A percentile compares a stretch with the other conserved stretches of the same genome.
phyloP scores from a whole-genome alignment of 2,113 vertebrate genomes.

The Scolopax mira region DNA sequence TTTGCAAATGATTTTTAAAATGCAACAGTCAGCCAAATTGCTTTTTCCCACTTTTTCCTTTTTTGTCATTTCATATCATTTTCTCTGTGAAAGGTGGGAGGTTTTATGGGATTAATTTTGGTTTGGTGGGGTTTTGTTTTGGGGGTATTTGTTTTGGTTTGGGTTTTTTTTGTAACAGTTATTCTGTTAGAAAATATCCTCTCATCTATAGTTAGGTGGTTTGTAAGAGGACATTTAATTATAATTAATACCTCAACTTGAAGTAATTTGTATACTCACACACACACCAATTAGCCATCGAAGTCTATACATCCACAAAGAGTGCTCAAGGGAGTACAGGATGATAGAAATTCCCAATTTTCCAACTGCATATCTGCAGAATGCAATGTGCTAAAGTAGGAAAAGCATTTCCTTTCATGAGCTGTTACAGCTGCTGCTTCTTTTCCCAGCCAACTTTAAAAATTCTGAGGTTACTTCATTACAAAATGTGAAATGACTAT shows the following conservation, averaged over 20 bases:
- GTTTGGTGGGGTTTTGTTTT: accelerated
- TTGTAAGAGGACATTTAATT: not conserved
- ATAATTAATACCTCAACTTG: not conserved
- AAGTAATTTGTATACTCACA: not conserved
- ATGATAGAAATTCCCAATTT: not conserved
- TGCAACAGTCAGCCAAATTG: not conserved
- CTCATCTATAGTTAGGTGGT: not conserved
- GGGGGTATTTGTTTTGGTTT: not conserved
- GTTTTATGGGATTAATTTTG: not conserved
- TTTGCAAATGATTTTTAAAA: not conserved
- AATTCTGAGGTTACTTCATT: not conserved
- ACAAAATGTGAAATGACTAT: not conserved
- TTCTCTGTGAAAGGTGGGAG: not conserved
- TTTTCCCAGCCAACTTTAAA: not conserved
- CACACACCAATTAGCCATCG: not conserved
- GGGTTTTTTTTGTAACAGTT: not conserved
- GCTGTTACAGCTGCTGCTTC: not conserved
- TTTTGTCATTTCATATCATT: not conserved
- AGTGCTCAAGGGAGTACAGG: not conserved
- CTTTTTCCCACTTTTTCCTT: not conserved
- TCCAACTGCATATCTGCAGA: not conserved
- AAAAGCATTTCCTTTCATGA: not conserved
- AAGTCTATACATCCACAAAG: not conserved
- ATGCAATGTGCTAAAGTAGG: not conserved
- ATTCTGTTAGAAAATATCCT: not conserved